phyloP scores from a whole-genome alignment of 2,888 invertebrate species.

The Hymenopus coronatus region DNA sequence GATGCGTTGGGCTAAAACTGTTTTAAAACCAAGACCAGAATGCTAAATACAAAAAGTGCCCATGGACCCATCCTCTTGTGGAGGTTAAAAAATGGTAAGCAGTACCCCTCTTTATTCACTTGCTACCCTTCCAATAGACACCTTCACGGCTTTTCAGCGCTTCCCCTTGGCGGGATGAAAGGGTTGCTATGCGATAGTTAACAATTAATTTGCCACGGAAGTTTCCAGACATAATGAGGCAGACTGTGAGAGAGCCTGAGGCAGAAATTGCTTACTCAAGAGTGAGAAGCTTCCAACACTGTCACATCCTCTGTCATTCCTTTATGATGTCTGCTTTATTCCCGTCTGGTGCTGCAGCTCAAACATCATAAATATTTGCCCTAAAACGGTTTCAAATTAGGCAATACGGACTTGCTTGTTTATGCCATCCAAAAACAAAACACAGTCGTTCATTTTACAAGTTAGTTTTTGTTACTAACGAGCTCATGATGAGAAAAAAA shows the following conservation, averaged over 20 bases:
- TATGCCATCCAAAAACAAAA: too few species aligned
- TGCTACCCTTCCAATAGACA: conserved; percentile 21
- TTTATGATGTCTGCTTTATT: neutral
- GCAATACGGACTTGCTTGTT: too few species aligned
- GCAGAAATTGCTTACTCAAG: neutral
- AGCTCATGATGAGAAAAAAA: too few species aligned
- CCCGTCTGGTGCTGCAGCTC: neutral
- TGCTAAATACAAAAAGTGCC: conserved; percentile 21
- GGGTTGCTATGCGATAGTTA: conserved; percentile 17
- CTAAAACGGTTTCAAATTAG: too few species aligned
- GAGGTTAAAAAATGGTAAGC: conserved; percentile 3
- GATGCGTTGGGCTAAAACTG: conserved; percentile 21
- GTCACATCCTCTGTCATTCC: neutral
- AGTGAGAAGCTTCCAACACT: neutral
- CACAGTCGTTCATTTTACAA: too few species aligned
- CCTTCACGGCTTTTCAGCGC: conserved; percentile 19
- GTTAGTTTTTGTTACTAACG: too few species aligned
- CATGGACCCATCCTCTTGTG: conserved; percentile 3
- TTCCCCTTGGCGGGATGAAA: neutral
- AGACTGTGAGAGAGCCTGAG: neutral
- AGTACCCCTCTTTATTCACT: conserved; percentile 5
- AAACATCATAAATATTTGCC: too few species aligned
- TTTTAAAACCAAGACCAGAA: conserved; percentile 25
- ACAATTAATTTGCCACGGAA: conserved; percentile 31
- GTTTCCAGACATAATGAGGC: conserved; percentile 14